These are phyloP conservation scores for Argyrosomus japonicus DNA, from an alignment of 2,113 vertebrate genomes.

Conservation along the genomic window DNA sequence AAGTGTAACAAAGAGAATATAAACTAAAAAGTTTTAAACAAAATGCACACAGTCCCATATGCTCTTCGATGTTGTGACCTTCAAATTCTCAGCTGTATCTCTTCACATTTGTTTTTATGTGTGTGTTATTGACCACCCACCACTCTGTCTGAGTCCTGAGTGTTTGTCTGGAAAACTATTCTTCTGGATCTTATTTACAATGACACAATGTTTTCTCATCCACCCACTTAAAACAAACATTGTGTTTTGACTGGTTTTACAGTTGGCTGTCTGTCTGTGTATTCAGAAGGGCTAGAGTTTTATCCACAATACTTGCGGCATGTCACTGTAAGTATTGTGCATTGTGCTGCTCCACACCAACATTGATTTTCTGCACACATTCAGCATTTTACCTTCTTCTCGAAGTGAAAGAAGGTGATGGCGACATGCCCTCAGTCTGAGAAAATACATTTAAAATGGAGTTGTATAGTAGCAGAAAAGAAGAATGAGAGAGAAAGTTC, in stretches of 20 bases:
- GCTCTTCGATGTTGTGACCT: neutral
- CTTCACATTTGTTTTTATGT: neutral
- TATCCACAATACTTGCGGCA: neutral
- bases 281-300: neutral
- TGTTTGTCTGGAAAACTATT: conserved; percentile 5
- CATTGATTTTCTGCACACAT: conserved; percentile 25
- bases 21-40: neutral
- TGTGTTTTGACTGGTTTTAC: neutral
- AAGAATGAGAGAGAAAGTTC: conserved; percentile 25
- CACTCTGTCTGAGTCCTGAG: neutral
- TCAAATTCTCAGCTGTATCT: neutral
- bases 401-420: neutral
- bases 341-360: conserved; percentile 10
- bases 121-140: neutral
- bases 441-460: conserved; percentile 41
- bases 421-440: conserved; percentile 22
- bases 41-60: neutral
- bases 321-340: neutral
- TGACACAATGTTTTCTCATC: neutral
- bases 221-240: conserved; percentile 3
- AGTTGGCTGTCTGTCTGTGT: conserved; percentile 7
- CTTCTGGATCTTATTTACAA: conserved; percentile 2
- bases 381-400: conserved; percentile 23
- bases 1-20: neutral
- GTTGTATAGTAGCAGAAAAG: conserved; percentile 1